phyloP scores from a whole-genome alignment of 2,888 invertebrate species.

The Xestobium rufovillosum region DNA sequence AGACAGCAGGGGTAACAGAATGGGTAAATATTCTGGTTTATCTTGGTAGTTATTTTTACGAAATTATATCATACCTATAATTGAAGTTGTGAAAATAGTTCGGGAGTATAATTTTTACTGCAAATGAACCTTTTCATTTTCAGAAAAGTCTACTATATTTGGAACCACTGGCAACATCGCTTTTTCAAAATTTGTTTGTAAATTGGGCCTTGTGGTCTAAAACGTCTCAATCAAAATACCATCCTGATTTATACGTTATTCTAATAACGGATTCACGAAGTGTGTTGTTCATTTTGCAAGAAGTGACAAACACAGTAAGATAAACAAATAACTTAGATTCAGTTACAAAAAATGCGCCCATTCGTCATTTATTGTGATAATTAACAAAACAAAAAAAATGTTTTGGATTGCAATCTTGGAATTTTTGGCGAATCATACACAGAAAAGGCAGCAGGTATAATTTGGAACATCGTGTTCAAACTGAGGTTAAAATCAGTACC shows the following conservation, averaged over 20 bases:
- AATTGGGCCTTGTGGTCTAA: conserved; percentile 42
- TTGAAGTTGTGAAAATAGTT: no score
- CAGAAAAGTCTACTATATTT: conserved; percentile 46
- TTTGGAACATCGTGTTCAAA: no score
- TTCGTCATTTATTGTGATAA: no score
- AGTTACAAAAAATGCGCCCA: conserved; percentile 7
- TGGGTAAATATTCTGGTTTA: conserved; percentile 33
- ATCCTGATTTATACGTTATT: conserved; percentile 43
- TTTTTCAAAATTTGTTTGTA: conserved; percentile 41
- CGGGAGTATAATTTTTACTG: no score
- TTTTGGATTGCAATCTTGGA: no score
- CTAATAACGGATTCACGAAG: conserved; percentile 48
- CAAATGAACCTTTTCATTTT: conserved; percentile 16
- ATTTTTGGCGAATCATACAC: no score
- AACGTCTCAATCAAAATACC: conserved; percentile 29
- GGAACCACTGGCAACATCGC: conserved; percentile 39
- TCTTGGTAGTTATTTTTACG: no score
- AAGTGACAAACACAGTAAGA: conserved; percentile 37
- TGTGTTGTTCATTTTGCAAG: conserved; percentile 46
- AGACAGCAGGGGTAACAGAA: conserved; percentile 36
- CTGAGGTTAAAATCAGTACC: no score
- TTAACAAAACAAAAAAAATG: no score
- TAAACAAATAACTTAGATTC: neutral
- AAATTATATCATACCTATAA: no score
- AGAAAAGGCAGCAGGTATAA: no score